phyloP scores from a whole-genome alignment of 2,888 invertebrate genomes.

The Drosophila melanosoma region DNA sequence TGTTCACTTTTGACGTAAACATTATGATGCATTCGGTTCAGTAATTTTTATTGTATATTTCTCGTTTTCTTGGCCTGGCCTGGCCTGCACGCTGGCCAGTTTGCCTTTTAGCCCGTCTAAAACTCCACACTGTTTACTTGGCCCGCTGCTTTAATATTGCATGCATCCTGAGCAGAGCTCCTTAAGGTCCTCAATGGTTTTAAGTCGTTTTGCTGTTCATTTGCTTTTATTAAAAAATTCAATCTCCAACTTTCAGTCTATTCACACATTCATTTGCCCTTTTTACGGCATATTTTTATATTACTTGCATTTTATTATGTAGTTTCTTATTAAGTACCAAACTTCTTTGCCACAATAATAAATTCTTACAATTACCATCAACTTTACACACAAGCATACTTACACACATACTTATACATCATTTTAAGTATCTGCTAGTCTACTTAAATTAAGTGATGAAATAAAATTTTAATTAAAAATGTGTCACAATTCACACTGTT shows the following conservation, averaged over 20 bases:
- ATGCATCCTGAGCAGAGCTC: conserved; percentile 40
- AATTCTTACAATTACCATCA: conserved; percentile 51
- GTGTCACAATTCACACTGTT: neutral
- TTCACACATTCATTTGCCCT: conserved; percentile 6
- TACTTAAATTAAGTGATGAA: conserved; percentile 11
- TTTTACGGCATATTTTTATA: conserved; percentile 30
- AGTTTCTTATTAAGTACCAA: conserved; percentile 76
- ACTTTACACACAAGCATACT: conserved; percentile 10
- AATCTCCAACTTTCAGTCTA: conserved; percentile 21
- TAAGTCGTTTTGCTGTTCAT: conserved; percentile 64
- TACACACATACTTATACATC: conserved; percentile 4
- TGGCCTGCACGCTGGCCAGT: conserved; percentile 41
- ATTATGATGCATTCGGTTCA: conserved; percentile 79
- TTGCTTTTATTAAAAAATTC: conserved; percentile 71
- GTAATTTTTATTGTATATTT: conserved; percentile 79
- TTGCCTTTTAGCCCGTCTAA: conserved; percentile 20
- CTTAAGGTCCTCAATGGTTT: conserved; percentile 45
- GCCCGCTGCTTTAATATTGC: conserved; percentile 64
- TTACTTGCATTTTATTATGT: conserved; percentile 56
- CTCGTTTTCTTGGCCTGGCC: conserved; percentile 41
- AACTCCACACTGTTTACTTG: conserved; percentile 41
- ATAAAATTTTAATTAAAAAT: conserved; percentile 13
- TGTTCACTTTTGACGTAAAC: conserved; percentile 78
- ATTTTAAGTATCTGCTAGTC: conserved; percentile 30
- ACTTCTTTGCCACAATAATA: conserved; percentile 58